These are phyloP conservation scores for Cardinalis cardinalis DNA, from an alignment of 2,113 vertebrate genomes.

Conservation along the genomic window DNA sequence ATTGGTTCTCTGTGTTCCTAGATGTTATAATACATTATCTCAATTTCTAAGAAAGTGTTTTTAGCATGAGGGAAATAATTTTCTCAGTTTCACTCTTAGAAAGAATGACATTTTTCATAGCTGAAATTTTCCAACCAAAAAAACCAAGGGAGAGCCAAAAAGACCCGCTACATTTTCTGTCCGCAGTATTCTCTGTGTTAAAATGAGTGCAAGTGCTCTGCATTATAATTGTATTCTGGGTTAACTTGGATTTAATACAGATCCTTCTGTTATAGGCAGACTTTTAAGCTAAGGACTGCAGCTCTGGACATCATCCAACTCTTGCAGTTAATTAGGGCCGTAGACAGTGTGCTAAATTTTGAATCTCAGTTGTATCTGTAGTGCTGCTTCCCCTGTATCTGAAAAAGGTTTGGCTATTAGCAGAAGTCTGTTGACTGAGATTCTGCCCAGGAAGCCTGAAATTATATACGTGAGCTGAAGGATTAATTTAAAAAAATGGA, in stretches of 20 bases:
- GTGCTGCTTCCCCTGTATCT: neutral
- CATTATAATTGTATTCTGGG: neutral
- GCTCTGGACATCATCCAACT: constrained; percentile 28
- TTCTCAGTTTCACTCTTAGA: neutral
- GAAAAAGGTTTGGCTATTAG: constrained; percentile 14
- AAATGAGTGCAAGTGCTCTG: neutral
- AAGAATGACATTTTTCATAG: neutral
- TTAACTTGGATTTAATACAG: constrained; percentile 12
- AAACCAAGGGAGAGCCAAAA: neutral
- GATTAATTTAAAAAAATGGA: neutral
- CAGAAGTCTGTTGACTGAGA: constrained; percentile 7
- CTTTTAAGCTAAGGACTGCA: constrained; percentile 7
- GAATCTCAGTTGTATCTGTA: constrained; percentile 4
- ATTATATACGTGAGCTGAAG: neutral
- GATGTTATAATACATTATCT: neutral
- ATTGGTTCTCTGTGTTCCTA: neutral
- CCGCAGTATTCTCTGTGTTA: neutral
- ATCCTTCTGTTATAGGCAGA: neutral
- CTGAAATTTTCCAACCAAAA: neutral
- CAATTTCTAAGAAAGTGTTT: neutral
- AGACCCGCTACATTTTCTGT: neutral
- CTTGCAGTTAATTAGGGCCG: constrained; percentile 32
- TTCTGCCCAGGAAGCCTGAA: neutral
- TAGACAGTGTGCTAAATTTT: constrained; percentile 47
- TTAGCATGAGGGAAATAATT: neutral